Percentiles rank a stretch among this genome's conserved stretches.
Evolutionary conservation across 2,888 invertebrate species (phyloP).

Genomic region (Drosophila buzzatii): DNA sequence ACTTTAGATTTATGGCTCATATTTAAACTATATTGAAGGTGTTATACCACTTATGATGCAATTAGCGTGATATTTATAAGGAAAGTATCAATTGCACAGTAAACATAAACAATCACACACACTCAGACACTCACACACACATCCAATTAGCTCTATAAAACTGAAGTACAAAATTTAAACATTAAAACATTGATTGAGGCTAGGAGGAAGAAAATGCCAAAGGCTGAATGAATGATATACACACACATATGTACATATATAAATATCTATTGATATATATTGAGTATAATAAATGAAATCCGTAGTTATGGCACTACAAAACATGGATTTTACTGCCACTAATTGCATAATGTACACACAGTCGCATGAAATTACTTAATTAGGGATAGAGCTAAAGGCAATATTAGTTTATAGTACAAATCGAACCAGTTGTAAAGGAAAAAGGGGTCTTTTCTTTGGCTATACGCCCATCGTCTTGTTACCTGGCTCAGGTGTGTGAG

Average conservation of each 20-base stretch:
- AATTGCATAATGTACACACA: slow-evolving; percentile 75
- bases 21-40: slow-evolving; percentile 15
- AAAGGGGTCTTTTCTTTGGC: slow-evolving; percentile 47
- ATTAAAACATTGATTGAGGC: slow-evolving; percentile 57
- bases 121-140: slow-evolving; percentile 10
- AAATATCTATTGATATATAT: slow-evolving; percentile 1
- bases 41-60: slow-evolving; percentile 45
- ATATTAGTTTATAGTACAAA: slow-evolving; percentile 68
- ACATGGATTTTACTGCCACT: slow-evolving; percentile 71
- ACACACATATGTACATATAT: not conserved
- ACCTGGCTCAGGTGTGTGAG: slow-evolving; percentile 47
- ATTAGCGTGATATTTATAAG: slow-evolving; percentile 48
- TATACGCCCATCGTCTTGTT: slow-evolving; percentile 26
- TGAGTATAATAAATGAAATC: slow-evolving; percentile 50
- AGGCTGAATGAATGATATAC: slow-evolving; percentile 37
- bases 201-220: slow-evolving; percentile 31
- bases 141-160: slow-evolving; percentile 4
- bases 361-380: slow-evolving; percentile 73
- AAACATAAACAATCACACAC: slow-evolving; percentile 26
- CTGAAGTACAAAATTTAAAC: slow-evolving; percentile 42
- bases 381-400: slow-evolving; percentile 65
- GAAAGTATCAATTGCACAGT: slow-evolving; percentile 42
- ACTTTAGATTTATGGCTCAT: slow-evolving; percentile 20
- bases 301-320: slow-evolving; percentile 57
- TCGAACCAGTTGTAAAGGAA: slow-evolving; percentile 72